Evolutionary conservation across 2,888 invertebrate species (phyloP), one percentile per base, ranked within the genome.

Genomic region (Caenorhabditis sp.): DNA sequence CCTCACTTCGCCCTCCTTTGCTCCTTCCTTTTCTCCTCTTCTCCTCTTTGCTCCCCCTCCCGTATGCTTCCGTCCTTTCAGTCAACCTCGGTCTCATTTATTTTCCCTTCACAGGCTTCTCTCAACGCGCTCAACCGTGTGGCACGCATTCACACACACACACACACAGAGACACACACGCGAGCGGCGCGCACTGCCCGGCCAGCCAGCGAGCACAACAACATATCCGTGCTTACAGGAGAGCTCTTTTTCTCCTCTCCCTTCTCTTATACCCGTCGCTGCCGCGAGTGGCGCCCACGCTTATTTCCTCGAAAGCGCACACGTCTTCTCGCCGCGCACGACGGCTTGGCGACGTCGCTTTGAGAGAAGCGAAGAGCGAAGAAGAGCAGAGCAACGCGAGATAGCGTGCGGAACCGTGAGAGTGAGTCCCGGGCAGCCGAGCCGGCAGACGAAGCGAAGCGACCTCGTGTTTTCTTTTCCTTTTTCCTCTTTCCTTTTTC

Each of bases 1-100:
- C 60, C 35, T 60, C 37, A 37, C 40, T 32, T 58, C 58, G 58
- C n/a, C 58, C 35, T 26, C 15, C n/a, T 60, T 22, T 32, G 32
- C 35, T n/a, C n/a, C n/a, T 32, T 37, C 20, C 28, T 6, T 24
- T 60, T 60, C 20, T 15, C 8, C 22, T 37, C 40, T 37, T 37
- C 60, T 22, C 37, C 1, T 37, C 22, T 32, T 58, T 40, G 13
- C 40, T 15, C 40, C 32, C 32, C 32, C 5, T 4, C 32, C 9
- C 32, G 4, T 32, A 32, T 4, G 5, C 32, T 9, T 4, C 32
- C 32, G 32, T 32, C 32, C 32, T 40, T 40, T 9, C 32, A 32
- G 40, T 13, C 13, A 13, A 13, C 11, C 40, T 40, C 40, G 11
- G 40, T 40, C 47, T 18, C 37, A 37, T 28, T 53, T 13, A 11